phyloP scores from a whole-genome alignment of 2,113 vertebrate species.

The Hippocampus comes region DNA sequence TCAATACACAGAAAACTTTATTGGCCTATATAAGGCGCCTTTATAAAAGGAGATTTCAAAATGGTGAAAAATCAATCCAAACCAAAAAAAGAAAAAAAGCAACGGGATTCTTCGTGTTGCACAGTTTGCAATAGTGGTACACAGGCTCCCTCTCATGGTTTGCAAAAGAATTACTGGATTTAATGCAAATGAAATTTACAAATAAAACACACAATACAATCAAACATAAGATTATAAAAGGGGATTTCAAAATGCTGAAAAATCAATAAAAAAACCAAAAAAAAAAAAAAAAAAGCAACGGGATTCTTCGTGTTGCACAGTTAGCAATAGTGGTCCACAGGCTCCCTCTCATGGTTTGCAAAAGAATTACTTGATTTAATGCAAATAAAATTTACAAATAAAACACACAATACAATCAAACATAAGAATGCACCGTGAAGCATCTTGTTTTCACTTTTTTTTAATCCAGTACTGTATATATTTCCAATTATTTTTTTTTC shows the following conservation, averaged over 20 bases:
- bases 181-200: neutral
- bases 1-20: neutral
- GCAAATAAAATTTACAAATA: neutral
- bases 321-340: neutral
- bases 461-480: neutral
- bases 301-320: neutral
- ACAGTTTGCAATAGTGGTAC: neutral
- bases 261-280: too few relatives aligned
- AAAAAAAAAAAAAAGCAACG: too few relatives aligned
- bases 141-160: neutral
- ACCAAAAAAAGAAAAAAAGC: too few relatives aligned
- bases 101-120: neutral
- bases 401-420: neutral
- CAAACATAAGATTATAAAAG: too few relatives aligned
- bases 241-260: too few relatives aligned
- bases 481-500: neutral
- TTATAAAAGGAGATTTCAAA: too few relatives aligned
- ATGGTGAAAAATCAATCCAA: too few relatives aligned
- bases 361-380: neutral
- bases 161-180: neutral
- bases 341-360: neutral
- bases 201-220: neutral
- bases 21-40: neutral
- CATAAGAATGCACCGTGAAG: too few relatives aligned
- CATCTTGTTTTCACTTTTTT: neutral